Evolutionary conservation across 1,140 invertebrate species (phyloP).

Genomic region (Bombus polaris): DNA sequence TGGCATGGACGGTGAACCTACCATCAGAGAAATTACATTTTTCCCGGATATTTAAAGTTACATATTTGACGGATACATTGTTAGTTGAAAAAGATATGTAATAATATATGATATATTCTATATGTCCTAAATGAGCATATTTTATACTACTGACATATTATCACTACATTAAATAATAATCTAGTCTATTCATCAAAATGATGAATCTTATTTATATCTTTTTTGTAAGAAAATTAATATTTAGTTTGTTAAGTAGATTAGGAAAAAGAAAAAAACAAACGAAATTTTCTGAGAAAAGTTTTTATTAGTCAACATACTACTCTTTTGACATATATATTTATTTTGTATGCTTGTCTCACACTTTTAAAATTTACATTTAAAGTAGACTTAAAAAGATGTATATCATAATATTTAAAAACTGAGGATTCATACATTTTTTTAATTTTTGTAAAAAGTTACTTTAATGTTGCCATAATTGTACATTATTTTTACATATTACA

Average conservation of each 20-base stretch:
- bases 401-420: slow-evolving; percentile 17
- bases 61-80: slow-evolving; percentile 88
- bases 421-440: background rate
- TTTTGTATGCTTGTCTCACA: slow-evolving; percentile 43
- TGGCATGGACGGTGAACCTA: slow-evolving; percentile 87
- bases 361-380: slow-evolving; percentile 20
- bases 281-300: background rate
- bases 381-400: slow-evolving; percentile 13
- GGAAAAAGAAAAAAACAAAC: background rate
- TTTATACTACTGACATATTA: slow-evolving; percentile 39
- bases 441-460: slow-evolving; percentile 9
- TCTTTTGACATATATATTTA: slow-evolving; percentile 1
- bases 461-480: slow-evolving; percentile 24
- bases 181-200: slow-evolving; percentile 59
- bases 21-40: slow-evolving; percentile 87
- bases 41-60: slow-evolving; percentile 83
- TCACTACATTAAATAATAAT: slow-evolving; percentile 43
- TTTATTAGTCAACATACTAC: background rate
- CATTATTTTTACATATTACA: slow-evolving; percentile 10
- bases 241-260: slow-evolving; percentile 27
- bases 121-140: slow-evolving; percentile 15
- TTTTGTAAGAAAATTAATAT: slow-evolving; percentile 29
- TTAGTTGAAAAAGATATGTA: slow-evolving; percentile 82
- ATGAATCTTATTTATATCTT: slow-evolving; percentile 53
- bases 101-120: slow-evolving; percentile 23